Percentiles rank a stretch among this genome's conserved stretches.
Conservation (phyloP, 2,888 invertebrate genomes). For the Fabriciana adippe region DNA sequence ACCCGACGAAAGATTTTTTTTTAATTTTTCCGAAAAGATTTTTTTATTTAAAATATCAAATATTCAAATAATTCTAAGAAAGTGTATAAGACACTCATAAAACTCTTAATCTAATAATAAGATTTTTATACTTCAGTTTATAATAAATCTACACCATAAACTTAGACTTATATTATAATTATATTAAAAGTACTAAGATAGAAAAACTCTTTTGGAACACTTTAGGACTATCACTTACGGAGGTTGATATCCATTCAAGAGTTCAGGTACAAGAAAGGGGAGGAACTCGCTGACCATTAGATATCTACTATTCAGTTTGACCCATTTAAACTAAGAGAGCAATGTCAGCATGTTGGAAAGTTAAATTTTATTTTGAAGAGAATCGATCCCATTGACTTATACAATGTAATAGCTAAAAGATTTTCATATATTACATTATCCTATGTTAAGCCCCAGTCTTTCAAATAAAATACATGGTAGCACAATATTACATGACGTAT, state of each 20-base stretch:
- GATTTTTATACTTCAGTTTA: not conserved
- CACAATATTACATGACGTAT: no score
- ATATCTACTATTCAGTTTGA: constrained; percentile 34
- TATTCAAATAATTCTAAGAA: no score
- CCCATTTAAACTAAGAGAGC: constrained; percentile 32
- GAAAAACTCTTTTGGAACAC: not conserved
- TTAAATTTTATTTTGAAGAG: constrained; percentile 24
- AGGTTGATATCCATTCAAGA: constrained; percentile 15
- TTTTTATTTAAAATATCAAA: no score
- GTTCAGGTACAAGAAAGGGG: constrained; percentile 27
- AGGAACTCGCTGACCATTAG: constrained; percentile 36
- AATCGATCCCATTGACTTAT: not conserved
- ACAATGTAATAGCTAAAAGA: no score
- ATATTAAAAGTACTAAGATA: not conserved
- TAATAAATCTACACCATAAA: not conserved
- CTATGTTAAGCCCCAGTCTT: no score
- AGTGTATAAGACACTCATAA: no score
- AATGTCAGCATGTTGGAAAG: constrained; percentile 34
- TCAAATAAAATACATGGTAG: no score
- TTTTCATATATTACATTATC: no score
- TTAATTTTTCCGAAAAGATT: no score
- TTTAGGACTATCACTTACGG: constrained; percentile 11
- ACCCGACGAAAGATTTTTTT: no score
- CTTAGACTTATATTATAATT: not conserved
- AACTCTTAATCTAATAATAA: no score